Conservation (phyloP, 2,888 invertebrate genomes). For the Lasioglossum morio region DNA sequence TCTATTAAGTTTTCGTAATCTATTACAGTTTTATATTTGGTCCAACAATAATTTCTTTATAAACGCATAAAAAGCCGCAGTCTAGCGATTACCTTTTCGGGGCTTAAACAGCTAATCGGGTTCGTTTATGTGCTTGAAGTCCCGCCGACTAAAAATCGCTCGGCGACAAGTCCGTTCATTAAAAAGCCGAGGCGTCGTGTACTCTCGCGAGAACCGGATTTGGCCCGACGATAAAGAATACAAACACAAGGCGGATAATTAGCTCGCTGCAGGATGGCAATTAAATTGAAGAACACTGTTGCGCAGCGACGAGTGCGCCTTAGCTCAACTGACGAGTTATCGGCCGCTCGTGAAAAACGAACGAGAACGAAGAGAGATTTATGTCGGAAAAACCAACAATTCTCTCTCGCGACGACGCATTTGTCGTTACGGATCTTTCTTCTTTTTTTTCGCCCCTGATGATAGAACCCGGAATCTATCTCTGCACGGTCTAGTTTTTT, state of each 20-base stretch:
- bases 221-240: slow-evolving; percentile 23
- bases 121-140: slow-evolving; percentile 12
- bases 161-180: not conserved
- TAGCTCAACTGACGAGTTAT: slow-evolving; percentile 38
- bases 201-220: not conserved
- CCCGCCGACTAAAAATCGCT: slow-evolving; percentile 19
- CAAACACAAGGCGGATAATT: slow-evolving; percentile 48
- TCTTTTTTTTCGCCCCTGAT: not conserved
- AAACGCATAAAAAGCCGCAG: too few species aligned
- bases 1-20: too few species aligned
- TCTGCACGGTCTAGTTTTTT: not conserved
- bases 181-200: slow-evolving; percentile 5
- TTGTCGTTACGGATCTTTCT: slow-evolving; percentile 27
- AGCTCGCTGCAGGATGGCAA: slow-evolving; percentile 41
- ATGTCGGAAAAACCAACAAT: slow-evolving; percentile 31
- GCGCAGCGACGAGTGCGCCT: slow-evolving; percentile 34
- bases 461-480: not conserved
- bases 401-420: slow-evolving; percentile 23
- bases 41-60: too few species aligned
- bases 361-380: slow-evolving; percentile 42
- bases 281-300: slow-evolving; percentile 62
- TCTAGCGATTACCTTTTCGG: not conserved
- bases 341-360: slow-evolving; percentile 30
- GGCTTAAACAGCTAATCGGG: not conserved
- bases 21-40: too few species aligned